Evolutionary conservation across 1,140 invertebrate species (phyloP), one percentile per base, ranked within the genome.

Genomic region (Drosophila baimaii): DNA sequence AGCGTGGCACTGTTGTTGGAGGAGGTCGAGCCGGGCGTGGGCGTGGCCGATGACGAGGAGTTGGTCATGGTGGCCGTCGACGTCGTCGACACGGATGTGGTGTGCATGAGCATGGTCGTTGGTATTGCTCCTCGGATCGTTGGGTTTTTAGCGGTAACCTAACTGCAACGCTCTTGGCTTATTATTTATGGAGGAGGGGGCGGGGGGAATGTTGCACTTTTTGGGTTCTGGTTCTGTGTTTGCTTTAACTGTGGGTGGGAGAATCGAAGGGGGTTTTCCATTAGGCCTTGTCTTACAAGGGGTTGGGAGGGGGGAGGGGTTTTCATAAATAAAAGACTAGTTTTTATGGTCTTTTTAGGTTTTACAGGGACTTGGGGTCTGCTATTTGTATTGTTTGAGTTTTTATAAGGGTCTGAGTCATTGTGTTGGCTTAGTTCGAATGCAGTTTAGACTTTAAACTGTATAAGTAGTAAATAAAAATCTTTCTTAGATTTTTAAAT

Each of bases 1-100:
- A 84, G 76, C 27, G 80, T 91, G 55, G 86, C 86, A 73, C 86
- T 91, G 57, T 91, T 88, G 52, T 91, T 88, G 29, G 90, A 91
- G 51, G 90, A 90, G 23, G 82, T 88, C 8, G 90, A 91, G 44
- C 90, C 90, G 13, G 90, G 90, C 7, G 90, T 91, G 73, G 90
- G 90, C 66, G 90, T 91, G 68, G 83, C 83, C 64, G 83, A 88
- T 7, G 90, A 90, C 33, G 90, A 90, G 25, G 90, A 85, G 52
- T 88, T 88, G 76, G 83, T 88, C 83, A 88, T 88, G 56, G 83
- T 88, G 21, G 80, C 77, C 47, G 83, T 88, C 46, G 82, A 86
- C 23, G 83, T 82, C n/a, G 59, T 79, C 19, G 77, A 79, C 47
- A 54, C 78, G 29, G 81, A 86, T 58, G 84, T 81, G 44, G 80